A percentile compares a stretch with the other conserved stretches of the same genome.
phyloP scores from a whole-genome alignment of 1,140 invertebrate genomes.

The Atta texana region DNA sequence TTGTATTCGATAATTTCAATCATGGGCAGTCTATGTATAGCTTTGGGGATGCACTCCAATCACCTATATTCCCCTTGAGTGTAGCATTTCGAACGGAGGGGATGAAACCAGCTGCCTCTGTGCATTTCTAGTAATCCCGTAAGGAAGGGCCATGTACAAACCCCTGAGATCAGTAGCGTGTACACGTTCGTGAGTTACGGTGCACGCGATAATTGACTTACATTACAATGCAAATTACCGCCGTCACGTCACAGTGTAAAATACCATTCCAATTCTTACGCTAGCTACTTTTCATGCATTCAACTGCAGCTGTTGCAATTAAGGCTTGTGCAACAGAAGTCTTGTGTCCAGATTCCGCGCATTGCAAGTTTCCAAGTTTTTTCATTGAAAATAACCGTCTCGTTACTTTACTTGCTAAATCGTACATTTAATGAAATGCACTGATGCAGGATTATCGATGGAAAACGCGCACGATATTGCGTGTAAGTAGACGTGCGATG shows the following conservation, averaged over 20 bases:
- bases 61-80: conserved; percentile 62
- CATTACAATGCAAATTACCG: conserved; percentile 75
- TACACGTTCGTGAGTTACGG: conserved; percentile 71
- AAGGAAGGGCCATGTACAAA: conserved; percentile 56
- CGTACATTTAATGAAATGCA: conserved; percentile 55
- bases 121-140: conserved; percentile 66
- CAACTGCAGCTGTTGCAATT: conserved; percentile 37
- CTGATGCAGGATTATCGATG: conserved; percentile 52
- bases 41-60: conserved; percentile 46
- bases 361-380: not conserved
- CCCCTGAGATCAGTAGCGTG: conserved; percentile 62
- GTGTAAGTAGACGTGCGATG: conserved; percentile 35
- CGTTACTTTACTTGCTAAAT: conserved; percentile 33
- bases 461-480: conserved; percentile 54
- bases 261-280: conserved; percentile 62
- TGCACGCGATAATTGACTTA: conserved; percentile 73
- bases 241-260: conserved; percentile 69
- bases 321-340: conserved; percentile 6
- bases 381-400: conserved; percentile 47
- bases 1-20: conserved; percentile 47
- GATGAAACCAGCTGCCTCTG: conserved; percentile 44
- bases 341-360: conserved; percentile 12
- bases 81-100: conserved; percentile 55
- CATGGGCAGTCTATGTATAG: conserved; percentile 6
- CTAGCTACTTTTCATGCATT: conserved; percentile 39